phyloP scores from a whole-genome alignment of 2,113 vertebrate genomes.

The Hiodon tergisus region DNA sequence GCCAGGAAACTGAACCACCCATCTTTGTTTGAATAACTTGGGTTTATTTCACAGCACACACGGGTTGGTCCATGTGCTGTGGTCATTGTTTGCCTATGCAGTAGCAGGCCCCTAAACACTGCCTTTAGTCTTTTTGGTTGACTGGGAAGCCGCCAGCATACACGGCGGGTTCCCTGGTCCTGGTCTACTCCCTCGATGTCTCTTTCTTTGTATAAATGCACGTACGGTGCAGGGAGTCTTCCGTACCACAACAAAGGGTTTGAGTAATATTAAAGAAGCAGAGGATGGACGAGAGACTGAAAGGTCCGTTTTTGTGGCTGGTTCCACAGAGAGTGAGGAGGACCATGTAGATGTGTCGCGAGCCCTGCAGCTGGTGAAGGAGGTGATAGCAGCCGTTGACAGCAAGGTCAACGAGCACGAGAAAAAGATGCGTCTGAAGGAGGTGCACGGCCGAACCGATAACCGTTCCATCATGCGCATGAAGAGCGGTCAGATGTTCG shows the following conservation, averaged over 20 bases:
- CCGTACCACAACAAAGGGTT: no score
- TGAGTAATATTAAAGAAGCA: no score
- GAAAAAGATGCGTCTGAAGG: constrained; percentile 76
- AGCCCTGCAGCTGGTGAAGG: constrained; percentile 75
- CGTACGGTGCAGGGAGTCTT: no score
- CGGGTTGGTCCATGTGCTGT: no score
- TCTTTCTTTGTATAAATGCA: no score
- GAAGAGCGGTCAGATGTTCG: constrained; percentile 93
- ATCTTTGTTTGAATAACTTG: not conserved
- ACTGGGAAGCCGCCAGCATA: no score
- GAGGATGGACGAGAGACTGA: not conserved
- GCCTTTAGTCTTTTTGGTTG: no score
- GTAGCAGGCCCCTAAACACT: no score
- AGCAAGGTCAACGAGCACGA: constrained; percentile 81
- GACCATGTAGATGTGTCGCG: constrained; percentile 71
- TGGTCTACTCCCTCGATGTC: no score
- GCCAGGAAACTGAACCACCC: not conserved
- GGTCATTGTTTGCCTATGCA: no score
- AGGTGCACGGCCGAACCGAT: constrained; percentile 80
- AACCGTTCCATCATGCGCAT: constrained; percentile 92
- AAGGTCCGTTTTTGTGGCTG: not conserved
- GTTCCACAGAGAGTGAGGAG: constrained; percentile 64
- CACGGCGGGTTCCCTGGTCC: no score
- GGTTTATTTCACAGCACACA: not conserved
- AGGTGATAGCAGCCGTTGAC: constrained; percentile 77